Evolutionary conservation across 30 jellyfish, hydroid and myxozoan genomes (phyloP), one percentile per base, ranked within the genome.

Genomic region (Aurelia sp.): DNA sequence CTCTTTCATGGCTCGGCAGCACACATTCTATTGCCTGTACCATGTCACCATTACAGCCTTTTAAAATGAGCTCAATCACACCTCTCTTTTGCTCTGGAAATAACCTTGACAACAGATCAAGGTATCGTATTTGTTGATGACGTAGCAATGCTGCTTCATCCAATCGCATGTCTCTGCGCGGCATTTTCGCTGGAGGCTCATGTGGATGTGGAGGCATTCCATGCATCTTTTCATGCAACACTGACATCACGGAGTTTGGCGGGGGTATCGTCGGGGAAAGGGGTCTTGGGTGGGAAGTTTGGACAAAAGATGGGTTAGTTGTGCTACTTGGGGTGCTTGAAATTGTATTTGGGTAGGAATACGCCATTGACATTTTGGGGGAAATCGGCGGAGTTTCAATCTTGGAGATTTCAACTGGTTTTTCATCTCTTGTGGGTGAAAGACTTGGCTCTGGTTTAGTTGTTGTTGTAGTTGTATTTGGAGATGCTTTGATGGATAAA

Each of bases 11-110:
- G 82, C 99, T 95, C 9, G 99, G 99, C 22, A 95, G 75, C 40
- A 95, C 80, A 64, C 99, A 95, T 67, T 95, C 99, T 52, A 95
- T 95, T 10, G 99, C 99, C 74, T 95, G 99, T 15, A 95, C 99
- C 8, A 95, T 81, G 84, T 95, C 99, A 18, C 97, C 95, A 31
- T 95, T 89, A 70, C 99, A 95, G 69, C 99, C 99, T 69, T 95
- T 95, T 67, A 95, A 60, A 30, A 95, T 95, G 60, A 95, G 88
- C 67, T 95, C 99, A 35, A 95, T 70, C 3, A 95, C 99, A 41
- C 98, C 90, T 10, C 99, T 91, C 69, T 95, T 95, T 62, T 95
- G 99, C 86, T 95, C 99, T 13, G 99, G 97, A 86, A 91, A 95
- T 24, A 95, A 62, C 9, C 99, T 86, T 8, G 96, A 69, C 63